Evolutionary conservation across 1,140 invertebrate species (phyloP).

Genomic region (Magallana angulata): DNA sequence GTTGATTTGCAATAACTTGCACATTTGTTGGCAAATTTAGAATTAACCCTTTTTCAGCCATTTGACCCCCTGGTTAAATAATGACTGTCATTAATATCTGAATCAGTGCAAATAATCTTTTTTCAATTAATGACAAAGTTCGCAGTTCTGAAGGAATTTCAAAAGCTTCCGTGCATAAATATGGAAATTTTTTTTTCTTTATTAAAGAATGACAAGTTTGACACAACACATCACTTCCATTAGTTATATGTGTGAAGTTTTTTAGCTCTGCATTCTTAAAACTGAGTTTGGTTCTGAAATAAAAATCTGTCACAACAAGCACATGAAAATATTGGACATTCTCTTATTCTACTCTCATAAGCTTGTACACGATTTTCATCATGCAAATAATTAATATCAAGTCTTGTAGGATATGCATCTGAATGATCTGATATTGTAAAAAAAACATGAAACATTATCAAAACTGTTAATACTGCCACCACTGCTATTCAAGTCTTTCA

Average conservation of each 20-base stretch:
- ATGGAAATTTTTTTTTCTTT: background rate
- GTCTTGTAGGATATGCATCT: constrained; percentile 3
- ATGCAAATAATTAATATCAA: constrained; percentile 5
- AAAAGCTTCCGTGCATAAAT: background rate
- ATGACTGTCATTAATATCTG: background rate
- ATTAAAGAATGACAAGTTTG: too few species aligned
- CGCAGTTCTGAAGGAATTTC: constrained; percentile 1
- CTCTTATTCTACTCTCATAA: constrained; percentile 17
- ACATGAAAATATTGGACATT: constrained; percentile 6
- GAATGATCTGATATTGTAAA: background rate
- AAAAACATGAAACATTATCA: constrained; percentile 18
- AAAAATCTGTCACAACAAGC: constrained; percentile 16
- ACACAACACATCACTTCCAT: too few species aligned
- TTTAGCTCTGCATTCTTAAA: too few species aligned
- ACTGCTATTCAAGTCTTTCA: background rate
- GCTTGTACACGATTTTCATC: constrained; percentile 11
- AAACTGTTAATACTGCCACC: background rate
- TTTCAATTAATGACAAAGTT: background rate
- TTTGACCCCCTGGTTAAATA: constrained; percentile 45
- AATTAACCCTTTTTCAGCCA: constrained; percentile 31
- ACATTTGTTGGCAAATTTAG: constrained; percentile 50
- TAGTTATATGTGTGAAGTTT: too few species aligned
- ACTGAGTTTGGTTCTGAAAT: background rate
- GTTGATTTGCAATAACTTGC: background rate
- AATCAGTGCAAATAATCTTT: constrained; percentile 5